A percentile compares a stretch with the other conserved stretches of the same genome.
Evolutionary conservation across 2,113 vertebrate genomes (phyloP).

Genomic region (Odontesthes bonariensis): DNA sequence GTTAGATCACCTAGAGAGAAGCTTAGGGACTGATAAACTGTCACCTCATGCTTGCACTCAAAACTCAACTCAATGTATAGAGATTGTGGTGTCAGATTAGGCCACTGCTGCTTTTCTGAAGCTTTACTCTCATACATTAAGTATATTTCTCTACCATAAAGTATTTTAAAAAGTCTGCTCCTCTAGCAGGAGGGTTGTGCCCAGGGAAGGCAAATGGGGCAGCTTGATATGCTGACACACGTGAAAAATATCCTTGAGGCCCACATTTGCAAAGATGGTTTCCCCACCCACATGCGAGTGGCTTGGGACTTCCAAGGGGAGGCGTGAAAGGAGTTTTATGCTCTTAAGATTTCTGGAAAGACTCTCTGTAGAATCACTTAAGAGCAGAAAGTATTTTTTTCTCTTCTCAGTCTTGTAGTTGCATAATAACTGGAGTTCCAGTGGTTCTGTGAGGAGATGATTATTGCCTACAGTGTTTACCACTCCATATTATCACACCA

Average conservation of each 20-base stretch:
- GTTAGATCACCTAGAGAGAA: neutral
- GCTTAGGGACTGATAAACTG: neutral
- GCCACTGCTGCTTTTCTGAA: neutral
- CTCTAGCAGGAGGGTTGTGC: conserved; percentile 13
- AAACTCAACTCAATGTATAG: neutral
- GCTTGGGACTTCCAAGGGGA: conserved; percentile 11
- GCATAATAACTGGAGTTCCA: neutral
- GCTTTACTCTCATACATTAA: conserved; percentile 16
- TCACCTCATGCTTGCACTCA: neutral
- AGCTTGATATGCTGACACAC: conserved; percentile 23
- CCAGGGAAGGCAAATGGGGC: conserved; percentile 2
- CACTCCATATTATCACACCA: neutral
- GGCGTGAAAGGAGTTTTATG: conserved; percentile 3
- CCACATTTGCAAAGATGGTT: conserved; percentile 25
- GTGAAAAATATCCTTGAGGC: conserved; percentile 31
- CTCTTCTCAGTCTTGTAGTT: neutral
- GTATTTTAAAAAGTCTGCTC: conserved; percentile 5
- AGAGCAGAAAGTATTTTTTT: neutral
- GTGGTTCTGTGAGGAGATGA: neutral
- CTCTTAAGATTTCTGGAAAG: neutral
- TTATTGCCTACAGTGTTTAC: neutral
- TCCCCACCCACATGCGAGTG: conserved; percentile 30
- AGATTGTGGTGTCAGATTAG: conserved; percentile 23
- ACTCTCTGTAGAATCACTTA: neutral
- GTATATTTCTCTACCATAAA: neutral